Base-by-base conservation (phyloP, 2,888 invertebrate genomes). In the Lepidonotus clava region DNA sequence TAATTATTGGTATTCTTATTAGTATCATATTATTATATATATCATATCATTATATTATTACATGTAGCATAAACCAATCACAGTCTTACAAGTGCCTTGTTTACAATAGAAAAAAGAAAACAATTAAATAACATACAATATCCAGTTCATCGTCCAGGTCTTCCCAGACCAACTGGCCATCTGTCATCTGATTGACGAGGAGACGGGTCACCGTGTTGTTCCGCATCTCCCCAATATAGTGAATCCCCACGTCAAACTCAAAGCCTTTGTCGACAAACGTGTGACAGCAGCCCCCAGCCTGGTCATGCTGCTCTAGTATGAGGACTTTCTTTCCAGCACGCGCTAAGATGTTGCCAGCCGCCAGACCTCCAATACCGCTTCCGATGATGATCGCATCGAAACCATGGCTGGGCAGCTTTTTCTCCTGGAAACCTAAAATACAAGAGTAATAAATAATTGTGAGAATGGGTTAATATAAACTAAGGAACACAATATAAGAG, bases 211-310 rank as follows among this genome's bases (percentile, higher is more conserved):
- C 46, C 8, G 92, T 90, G 36, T 91, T 91, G 5, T 90, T 90
- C 56, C 89, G 89, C 93, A 94, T 92, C 76, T 93, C 92, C 0
- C 94, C 94, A 84, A 94, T 92, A 90, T 94, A 94, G 88, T 94
- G 94, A 36, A 94, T 92, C 34, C 94, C 94, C 87, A 94, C 94
- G 89, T 94, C 94, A 92, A 94, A 94, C 89, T 94, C 94, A 89
- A 91, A 94, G 6, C 94, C 94, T 87, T 94, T 93, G 83, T 94
- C 94, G 83, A 91, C 91, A 89, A 93, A 94, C n/a, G 94, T 93
- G 90, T 94, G 94, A 87, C 94, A 94, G 89, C 93, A 94, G 5
- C 94, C 94, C 14, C 94, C 94, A 24, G 93, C 94, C 89, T 94
- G 93, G 88, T 94, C 94, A 92, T 94, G 94, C 84, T 94, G 94